phyloP scores from a whole-genome alignment of 2,797 vertebrate species.

The Aulostomus chinensis region DNA sequence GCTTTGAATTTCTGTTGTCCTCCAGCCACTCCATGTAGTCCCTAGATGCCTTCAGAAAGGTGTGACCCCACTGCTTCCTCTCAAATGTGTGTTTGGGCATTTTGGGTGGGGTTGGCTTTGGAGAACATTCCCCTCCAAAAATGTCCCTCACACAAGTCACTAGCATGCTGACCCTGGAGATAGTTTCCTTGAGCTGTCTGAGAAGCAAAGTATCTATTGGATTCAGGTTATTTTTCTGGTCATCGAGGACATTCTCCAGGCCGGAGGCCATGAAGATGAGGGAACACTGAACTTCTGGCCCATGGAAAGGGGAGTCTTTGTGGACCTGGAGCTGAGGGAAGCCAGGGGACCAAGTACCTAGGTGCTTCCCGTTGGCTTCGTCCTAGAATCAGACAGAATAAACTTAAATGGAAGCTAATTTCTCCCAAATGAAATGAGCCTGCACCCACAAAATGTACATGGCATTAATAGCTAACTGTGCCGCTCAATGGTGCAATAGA shows the following conservation, averaged over 20 bases:
- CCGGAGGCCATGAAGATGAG: constrained; percentile 56
- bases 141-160: not conserved
- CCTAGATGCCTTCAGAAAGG: constrained; percentile 40
- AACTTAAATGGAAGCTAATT: too few species aligned
- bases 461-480: too few species aligned
- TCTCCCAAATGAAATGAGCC: too few species aligned
- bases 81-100: constrained; percentile 5
- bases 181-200: not conserved
- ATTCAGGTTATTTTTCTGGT: constrained; percentile 58
- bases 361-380: constrained; percentile 47
- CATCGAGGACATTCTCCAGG: constrained; percentile 37
- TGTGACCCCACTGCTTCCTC: constrained; percentile 65
- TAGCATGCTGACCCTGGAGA: not conserved
- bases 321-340: constrained; percentile 52
- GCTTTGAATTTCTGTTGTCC: not conserved
- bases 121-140: constrained; percentile 24
- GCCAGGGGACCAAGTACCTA: constrained; percentile 45
- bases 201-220: constrained; percentile 26
- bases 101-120: accelerated
- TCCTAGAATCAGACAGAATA: constrained; percentile 37
- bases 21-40: constrained; percentile 57
- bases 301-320: not conserved
- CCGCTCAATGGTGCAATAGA: too few species aligned
- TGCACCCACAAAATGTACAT: too few species aligned
- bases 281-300: constrained; percentile 43